Percentiles rank a stretch among this genome's conserved stretches.
Evolutionary conservation across 1,140 invertebrate genomes (phyloP).

Genomic region (Aphidius gifuensis): DNA sequence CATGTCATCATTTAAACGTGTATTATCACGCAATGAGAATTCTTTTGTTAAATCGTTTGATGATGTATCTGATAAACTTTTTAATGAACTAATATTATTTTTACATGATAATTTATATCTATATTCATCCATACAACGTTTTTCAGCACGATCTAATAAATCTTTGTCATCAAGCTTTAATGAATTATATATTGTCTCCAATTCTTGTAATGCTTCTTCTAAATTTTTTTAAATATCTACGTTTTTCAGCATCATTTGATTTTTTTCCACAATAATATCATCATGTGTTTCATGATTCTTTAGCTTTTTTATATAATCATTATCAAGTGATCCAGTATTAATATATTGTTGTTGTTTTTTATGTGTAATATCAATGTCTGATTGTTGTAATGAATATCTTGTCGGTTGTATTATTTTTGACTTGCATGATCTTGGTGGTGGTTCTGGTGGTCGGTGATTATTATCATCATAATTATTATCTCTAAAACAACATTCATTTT

Average conservation of each 20-base stretch:
- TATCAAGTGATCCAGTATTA: slow-evolving; percentile 23
- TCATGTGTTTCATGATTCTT: slow-evolving; percentile 15
- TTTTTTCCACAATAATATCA: too few species aligned
- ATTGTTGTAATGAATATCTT: slow-evolving; percentile 24
- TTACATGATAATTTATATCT: slow-evolving; percentile 29
- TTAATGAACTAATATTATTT: slow-evolving; percentile 17
- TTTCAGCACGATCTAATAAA: slow-evolving; percentile 72
- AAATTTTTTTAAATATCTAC: slow-evolving; percentile 70
- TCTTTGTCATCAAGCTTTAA: slow-evolving; percentile 78
- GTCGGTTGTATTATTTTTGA: background rate
- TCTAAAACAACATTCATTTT: too few species aligned
- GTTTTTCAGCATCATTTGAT: slow-evolving; percentile 29
- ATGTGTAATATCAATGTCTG: slow-evolving; percentile 2
- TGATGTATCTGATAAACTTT: slow-evolving; percentile 30
- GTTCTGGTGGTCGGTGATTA: background rate
- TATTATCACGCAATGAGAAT: slow-evolving; percentile 7
- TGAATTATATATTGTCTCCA: slow-evolving; percentile 87
- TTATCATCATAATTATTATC: too few species aligned
- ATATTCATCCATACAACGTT: slow-evolving; percentile 62
- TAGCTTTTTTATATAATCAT: background rate
- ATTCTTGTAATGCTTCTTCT: slow-evolving; percentile 81
- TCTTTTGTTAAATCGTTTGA: slow-evolving; percentile 21
- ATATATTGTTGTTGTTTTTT: slow-evolving; percentile 14
- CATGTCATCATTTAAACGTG: slow-evolving; percentile 71
- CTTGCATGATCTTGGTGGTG: slow-evolving; percentile 9